Evolutionary conservation across 2,113 vertebrate genomes (phyloP).

Genomic region (Egretta garzetta): DNA sequence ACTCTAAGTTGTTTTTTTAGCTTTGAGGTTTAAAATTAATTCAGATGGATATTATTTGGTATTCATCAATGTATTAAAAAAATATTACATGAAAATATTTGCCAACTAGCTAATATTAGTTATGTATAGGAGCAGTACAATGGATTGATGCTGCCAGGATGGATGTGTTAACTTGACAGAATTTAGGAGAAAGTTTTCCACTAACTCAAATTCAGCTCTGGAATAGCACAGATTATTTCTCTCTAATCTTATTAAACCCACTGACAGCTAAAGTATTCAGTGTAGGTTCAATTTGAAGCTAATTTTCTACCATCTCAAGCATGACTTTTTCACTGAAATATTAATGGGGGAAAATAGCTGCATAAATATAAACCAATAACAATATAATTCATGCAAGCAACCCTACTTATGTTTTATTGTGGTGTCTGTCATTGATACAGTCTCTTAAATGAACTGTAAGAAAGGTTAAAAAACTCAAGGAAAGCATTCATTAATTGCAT

Average conservation of each 20-base stretch:
- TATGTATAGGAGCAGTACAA: background rate
- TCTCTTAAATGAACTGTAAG: background rate
- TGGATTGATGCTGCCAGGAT: background rate
- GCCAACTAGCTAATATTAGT: fast-evolving
- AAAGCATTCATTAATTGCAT: background rate
- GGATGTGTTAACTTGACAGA: background rate
- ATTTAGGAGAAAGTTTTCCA: background rate
- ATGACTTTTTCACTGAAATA: background rate
- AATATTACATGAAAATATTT: background rate
- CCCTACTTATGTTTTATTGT: background rate
- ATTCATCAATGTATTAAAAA: background rate
- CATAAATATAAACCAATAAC: background rate
- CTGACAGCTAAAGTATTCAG: background rate
- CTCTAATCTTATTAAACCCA: background rate
- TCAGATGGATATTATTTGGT: background rate
- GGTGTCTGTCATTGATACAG: background rate
- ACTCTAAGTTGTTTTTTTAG: background rate
- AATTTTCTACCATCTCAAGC: background rate
- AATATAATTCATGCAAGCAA: background rate
- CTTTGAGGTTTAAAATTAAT: background rate
- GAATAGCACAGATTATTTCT: background rate
- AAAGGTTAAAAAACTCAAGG: background rate
- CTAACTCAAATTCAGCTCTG: background rate
- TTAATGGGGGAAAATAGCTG: background rate
- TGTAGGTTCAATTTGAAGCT: background rate